Percentiles rank a stretch among this genome's conserved stretches.
Evolutionary conservation across 2,888 invertebrate species (phyloP).

Genomic region (Ashinkailepas kermadecensis): DNA sequence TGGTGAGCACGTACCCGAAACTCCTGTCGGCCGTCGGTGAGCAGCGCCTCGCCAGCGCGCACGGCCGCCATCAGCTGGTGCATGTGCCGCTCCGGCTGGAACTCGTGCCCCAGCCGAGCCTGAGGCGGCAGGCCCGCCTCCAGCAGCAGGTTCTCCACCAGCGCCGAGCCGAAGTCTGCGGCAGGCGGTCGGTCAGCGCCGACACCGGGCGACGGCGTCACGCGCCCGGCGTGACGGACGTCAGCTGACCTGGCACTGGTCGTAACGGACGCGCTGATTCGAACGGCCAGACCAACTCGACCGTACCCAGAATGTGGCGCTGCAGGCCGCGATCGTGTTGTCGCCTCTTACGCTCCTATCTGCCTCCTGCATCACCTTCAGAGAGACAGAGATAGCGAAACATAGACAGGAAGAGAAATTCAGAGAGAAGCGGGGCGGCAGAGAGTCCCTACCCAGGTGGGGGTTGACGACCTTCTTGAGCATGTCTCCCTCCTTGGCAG

Average conservation of each 20-base stretch:
- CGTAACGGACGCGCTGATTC: too few species aligned
- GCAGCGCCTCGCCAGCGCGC: slow-evolving; percentile 57
- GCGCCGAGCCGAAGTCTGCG: slow-evolving; percentile 77
- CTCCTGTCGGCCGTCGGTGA: slow-evolving; percentile 38
- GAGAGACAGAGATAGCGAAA: too few species aligned
- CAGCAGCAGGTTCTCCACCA: slow-evolving; percentile 83
- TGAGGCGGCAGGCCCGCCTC: slow-evolving; percentile 57
- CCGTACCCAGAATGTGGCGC: too few species aligned
- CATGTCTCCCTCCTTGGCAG: slow-evolving; percentile 62
- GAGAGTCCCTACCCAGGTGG: slow-evolving; percentile 53
- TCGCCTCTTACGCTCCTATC: too few species aligned
- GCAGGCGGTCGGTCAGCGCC: too few species aligned
- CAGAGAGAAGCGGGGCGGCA: too few species aligned
- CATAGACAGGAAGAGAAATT: too few species aligned
- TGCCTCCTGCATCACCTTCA: too few species aligned
- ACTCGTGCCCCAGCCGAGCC: slow-evolving; percentile 53
- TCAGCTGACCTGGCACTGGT: neutral
- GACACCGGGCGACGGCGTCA: too few species aligned
- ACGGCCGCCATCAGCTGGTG: slow-evolving; percentile 57
- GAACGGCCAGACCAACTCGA: too few species aligned
- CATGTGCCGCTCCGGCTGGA: slow-evolving; percentile 56
- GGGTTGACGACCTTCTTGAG: slow-evolving; percentile 75
- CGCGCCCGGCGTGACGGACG: neutral
- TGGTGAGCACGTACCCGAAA: neutral
- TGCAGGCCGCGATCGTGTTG: too few species aligned